phyloP scores from a whole-genome alignment of 2,797 vertebrate species.

The Sternarchorhynchus goeldii region DNA sequence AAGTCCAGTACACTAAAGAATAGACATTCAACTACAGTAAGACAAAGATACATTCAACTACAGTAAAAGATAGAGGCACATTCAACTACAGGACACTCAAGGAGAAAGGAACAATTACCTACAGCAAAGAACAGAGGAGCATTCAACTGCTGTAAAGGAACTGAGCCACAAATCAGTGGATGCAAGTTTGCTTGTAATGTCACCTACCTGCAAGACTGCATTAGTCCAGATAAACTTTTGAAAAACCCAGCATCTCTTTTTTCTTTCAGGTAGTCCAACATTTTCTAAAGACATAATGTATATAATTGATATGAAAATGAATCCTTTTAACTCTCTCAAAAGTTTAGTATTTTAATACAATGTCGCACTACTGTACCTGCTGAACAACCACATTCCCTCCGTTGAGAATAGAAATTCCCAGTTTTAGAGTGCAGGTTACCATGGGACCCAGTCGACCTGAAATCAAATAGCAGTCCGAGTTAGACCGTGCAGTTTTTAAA shows the following conservation, averaged over 20 bases:
- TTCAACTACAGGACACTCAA: no score
- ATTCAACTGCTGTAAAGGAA: neutral
- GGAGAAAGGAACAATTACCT: neutral
- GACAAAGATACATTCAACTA: neutral
- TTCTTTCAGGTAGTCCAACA: conserved; percentile 97
- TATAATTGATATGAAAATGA: neutral
- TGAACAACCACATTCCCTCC: conserved; percentile 95
- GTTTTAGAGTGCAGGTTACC: conserved; percentile 95
- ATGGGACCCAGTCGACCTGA: conserved; percentile 90
- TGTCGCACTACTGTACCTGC: conserved; percentile 77
- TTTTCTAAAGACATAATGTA: conserved; percentile 81
- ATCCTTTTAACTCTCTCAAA: no score
- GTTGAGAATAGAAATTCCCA: conserved; percentile 95
- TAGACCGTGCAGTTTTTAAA: neutral
- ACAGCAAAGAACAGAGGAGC: neutral
- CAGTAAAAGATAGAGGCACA: no score
- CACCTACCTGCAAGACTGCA: conserved; percentile 95
- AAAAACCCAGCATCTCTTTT: conserved; percentile 98
- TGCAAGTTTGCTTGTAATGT: neutral
- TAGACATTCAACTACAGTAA: neutral
- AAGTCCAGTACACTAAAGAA: conserved; percentile 90
- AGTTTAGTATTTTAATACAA: neutral
- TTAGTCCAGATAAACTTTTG: conserved; percentile 95
- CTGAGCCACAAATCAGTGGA: neutral
- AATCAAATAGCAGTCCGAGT: conserved; percentile 13